A percentile compares a stretch with the other conserved stretches of the same genome.
Evolutionary conservation across 2,113 vertebrate species (phyloP).

Genomic region (Cottus gobio): DNA sequence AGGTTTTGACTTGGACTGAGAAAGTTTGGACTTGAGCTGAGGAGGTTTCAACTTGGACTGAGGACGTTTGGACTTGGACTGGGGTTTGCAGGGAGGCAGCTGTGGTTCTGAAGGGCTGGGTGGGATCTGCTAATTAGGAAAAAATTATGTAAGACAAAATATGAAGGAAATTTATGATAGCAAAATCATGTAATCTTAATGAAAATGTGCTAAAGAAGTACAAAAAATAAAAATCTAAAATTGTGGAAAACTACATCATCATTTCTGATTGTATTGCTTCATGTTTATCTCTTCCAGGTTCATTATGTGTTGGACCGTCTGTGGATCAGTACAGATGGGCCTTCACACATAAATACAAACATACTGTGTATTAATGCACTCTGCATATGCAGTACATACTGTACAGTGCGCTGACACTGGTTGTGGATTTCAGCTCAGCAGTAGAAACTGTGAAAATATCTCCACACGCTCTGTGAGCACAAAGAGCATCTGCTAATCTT

Average conservation of each 20-base stretch:
- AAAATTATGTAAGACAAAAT: slow-evolving; percentile 1
- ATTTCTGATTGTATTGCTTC: background rate
- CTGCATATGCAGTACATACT: background rate
- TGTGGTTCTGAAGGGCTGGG: slow-evolving; percentile 31
- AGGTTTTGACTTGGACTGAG: slow-evolving; percentile 49
- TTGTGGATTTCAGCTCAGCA: background rate
- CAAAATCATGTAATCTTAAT: background rate
- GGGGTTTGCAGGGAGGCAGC: slow-evolving; percentile 51
- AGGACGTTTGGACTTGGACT: slow-evolving; percentile 60
- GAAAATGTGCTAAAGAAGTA: background rate
- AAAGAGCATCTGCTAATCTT: background rate
- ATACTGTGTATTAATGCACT: background rate
- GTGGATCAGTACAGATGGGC: slow-evolving; percentile 10
- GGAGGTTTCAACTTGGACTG: slow-evolving; percentile 58
- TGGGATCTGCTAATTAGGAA: slow-evolving; percentile 1
- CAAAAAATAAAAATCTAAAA: background rate
- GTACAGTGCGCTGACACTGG: background rate
- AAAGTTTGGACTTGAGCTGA: slow-evolving; percentile 50
- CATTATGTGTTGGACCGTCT: background rate
- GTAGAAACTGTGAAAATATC: background rate
- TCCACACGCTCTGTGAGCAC: background rate
- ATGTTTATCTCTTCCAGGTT: background rate
- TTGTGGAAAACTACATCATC: background rate
- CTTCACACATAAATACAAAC: background rate
- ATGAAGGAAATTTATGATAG: background rate